These are phyloP conservation scores for Epinotia nisella DNA, from an alignment of 2,888 invertebrate genomes.

Conservation along the genomic window DNA sequence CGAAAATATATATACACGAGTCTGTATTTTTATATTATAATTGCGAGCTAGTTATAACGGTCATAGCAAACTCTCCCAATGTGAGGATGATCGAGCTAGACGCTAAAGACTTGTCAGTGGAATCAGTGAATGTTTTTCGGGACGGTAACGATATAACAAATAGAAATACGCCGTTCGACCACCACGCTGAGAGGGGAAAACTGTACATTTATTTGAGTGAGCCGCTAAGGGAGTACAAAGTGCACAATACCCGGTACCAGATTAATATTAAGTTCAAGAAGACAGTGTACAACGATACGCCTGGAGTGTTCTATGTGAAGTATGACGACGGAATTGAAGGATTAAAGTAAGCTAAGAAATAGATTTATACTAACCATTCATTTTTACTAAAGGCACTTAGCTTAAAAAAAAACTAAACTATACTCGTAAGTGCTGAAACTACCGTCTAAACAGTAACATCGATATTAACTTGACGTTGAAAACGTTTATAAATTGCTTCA, in stretches of 20 bases:
- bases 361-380: conserved; percentile 41
- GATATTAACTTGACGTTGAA: too few relatives aligned
- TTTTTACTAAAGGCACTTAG: not conserved
- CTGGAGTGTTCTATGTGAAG: conserved; percentile 68
- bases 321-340: conserved; percentile 63
- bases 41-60: conserved; percentile 70
- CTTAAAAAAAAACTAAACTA: too few relatives aligned
- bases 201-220: conserved; percentile 69
- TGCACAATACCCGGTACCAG: conserved; percentile 61
- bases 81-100: conserved; percentile 70
- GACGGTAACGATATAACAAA: conserved; percentile 66
- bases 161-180: conserved; percentile 65
- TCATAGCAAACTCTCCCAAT: conserved; percentile 72
- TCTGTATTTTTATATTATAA: conserved; percentile 63
- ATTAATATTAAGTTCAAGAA: conserved; percentile 68
- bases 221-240: conserved; percentile 62
- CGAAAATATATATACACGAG: conserved; percentile 61
- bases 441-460: too few relatives aligned
- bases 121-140: conserved; percentile 64
- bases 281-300: conserved; percentile 57
- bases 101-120: conserved; percentile 67
- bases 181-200: conserved; percentile 61
- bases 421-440: too few relatives aligned
- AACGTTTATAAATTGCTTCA: too few relatives aligned
- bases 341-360: conserved; percentile 60